Conservation (phyloP, 2,797 vertebrate species). For the Takifugu rubripes region DNA sequence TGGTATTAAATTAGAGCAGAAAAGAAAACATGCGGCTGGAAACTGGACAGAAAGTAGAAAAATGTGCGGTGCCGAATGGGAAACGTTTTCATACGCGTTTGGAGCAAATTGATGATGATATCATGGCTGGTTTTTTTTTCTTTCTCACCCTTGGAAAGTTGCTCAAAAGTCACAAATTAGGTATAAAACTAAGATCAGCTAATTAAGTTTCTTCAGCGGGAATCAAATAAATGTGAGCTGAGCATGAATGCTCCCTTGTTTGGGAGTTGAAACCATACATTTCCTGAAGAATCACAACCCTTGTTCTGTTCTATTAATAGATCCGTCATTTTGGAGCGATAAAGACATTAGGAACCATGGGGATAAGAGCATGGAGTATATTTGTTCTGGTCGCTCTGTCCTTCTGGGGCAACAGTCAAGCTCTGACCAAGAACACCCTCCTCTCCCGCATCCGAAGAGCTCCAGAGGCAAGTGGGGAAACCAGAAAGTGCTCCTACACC, state of each 20-base stretch:
- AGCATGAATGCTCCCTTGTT: too few relatives aligned
- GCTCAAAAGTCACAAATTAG: too few relatives aligned
- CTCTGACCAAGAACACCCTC: slow-evolving; percentile 71
- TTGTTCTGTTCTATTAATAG: slow-evolving; percentile 29
- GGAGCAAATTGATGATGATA: slow-evolving; percentile 8
- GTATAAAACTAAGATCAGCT: too few relatives aligned
- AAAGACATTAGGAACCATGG: slow-evolving; percentile 71
- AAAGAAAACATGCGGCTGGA: slow-evolving; percentile 31
- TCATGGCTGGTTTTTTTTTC: neutral
- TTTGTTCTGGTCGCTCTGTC: slow-evolving; percentile 76
- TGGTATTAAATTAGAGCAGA: slow-evolving; percentile 18
- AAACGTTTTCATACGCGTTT: neutral
- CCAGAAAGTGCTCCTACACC: slow-evolving; percentile 90
- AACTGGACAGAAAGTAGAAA: slow-evolving; percentile 17
- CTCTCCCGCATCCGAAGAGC: slow-evolving; percentile 67
- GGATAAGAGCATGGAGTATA: slow-evolving; percentile 75
- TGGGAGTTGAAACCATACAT: neutral
- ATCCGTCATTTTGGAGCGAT: slow-evolving; percentile 37
- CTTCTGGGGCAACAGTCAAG: slow-evolving; percentile 55
- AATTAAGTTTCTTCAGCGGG: neutral
- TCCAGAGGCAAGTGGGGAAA: slow-evolving; percentile 58
- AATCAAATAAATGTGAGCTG: neutral
- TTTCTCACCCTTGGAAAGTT: neutral
- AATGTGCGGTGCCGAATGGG: neutral
- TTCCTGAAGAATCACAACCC: slow-evolving; percentile 3